phyloP scores from a whole-genome alignment of 2,113 vertebrate genomes.

The Sterna hirundo region DNA sequence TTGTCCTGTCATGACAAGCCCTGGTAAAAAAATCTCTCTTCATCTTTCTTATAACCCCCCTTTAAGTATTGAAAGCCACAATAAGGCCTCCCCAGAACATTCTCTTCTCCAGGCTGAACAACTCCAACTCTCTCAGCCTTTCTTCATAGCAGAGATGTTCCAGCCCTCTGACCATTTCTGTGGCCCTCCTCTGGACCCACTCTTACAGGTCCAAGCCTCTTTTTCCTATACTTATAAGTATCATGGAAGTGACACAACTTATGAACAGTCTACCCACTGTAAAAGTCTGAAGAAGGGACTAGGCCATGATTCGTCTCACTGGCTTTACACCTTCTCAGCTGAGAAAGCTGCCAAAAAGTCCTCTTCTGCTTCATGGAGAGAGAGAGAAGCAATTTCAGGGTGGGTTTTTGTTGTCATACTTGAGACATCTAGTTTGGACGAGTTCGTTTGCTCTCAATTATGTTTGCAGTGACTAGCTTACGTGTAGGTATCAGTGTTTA shows the following conservation, averaged over 20 bases:
- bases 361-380: background rate
- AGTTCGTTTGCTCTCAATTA: background rate
- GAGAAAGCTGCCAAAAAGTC: background rate
- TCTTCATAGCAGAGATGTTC: background rate
- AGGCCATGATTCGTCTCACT: background rate
- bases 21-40: background rate
- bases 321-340: background rate
- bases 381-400: background rate
- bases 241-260: background rate
- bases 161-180: background rate
- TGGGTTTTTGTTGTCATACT: background rate
- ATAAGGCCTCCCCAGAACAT: fast-evolving
- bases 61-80: background rate
- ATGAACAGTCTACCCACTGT: background rate
- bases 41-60: background rate
- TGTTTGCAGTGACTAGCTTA: background rate
- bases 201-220: background rate
- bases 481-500: background rate
- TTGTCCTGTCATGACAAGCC: background rate
- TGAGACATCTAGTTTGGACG: background rate
- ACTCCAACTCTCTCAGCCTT: background rate
- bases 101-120: background rate
- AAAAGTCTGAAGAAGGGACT: background rate
- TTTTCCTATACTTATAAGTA: background rate
- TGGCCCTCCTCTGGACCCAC: background rate